phyloP scores from a whole-genome alignment of 2,797 vertebrate species.

The Onychomys torridus region DNA sequence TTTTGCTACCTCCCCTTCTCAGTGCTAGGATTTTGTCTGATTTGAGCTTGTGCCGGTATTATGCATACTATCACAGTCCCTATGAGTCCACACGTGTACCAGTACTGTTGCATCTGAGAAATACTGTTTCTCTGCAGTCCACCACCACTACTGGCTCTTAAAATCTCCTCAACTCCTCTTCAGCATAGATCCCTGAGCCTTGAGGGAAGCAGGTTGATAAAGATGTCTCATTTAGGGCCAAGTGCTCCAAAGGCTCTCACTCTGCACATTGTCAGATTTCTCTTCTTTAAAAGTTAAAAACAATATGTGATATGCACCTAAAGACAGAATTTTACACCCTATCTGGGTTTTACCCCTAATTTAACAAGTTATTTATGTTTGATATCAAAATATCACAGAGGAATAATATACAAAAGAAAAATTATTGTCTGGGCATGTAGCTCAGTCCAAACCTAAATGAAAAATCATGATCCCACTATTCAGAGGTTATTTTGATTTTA shows the following conservation, averaged over 20 bases:
- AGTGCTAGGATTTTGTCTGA: not conserved
- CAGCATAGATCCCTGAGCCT: not conserved
- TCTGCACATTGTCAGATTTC: not conserved
- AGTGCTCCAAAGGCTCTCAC: not conserved
- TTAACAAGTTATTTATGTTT: conserved; percentile 40
- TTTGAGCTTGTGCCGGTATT: not conserved
- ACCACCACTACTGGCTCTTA: not conserved
- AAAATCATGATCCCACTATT: not conserved
- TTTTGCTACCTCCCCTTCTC: not conserved
- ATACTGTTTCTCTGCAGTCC: not conserved
- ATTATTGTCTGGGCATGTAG: not conserved
- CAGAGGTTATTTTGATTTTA: conserved; percentile 33
- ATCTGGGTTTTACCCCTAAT: not conserved
- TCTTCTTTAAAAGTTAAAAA: conserved; percentile 30
- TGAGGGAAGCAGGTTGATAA: not conserved
- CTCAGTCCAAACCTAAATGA: not conserved
- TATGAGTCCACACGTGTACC: not conserved
- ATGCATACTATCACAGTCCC: not conserved
- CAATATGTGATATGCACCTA: conserved; percentile 14
- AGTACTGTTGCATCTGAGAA: not conserved
- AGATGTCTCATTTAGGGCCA: not conserved
- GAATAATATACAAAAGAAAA: not conserved
- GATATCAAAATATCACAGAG: conserved; percentile 22
- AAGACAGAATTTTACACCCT: conserved; percentile 21
- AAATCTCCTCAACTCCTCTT: not conserved